Percentiles rank a stretch among this genome's conserved stretches.
These are phyloP conservation scores for Spondyliosoma cantharus DNA, from an alignment of 2,797 vertebrate species.

Conservation along the genomic window DNA sequence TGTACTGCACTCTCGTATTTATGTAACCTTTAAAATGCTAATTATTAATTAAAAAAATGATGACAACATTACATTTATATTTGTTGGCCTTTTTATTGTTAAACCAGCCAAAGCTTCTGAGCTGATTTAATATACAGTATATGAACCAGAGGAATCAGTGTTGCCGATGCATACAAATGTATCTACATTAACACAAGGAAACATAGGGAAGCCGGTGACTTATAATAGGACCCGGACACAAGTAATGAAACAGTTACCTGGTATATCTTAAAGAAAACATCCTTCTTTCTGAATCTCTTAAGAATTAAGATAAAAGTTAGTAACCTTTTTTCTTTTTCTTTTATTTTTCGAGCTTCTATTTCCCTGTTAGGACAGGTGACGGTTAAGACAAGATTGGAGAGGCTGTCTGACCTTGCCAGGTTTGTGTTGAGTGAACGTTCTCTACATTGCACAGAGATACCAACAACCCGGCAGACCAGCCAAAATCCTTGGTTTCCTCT, in stretches of 20 bases:
- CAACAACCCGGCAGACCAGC: background rate
- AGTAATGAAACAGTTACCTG: background rate
- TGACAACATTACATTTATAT: background rate
- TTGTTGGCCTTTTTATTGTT: slow-evolving; percentile 3
- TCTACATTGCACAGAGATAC: background rate
- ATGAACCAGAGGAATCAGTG: background rate
- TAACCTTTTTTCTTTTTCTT: background rate
- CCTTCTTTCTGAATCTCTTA: background rate
- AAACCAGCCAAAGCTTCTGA: background rate
- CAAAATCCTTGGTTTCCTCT: background rate
- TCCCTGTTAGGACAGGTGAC: slow-evolving; percentile 20
- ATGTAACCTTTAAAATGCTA: background rate
- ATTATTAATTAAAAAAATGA: background rate
- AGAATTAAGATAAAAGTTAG: background rate
- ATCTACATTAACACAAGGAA: too few relatives aligned
- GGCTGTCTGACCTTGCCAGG: slow-evolving; percentile 2
- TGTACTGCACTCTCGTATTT: background rate
- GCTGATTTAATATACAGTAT: background rate
- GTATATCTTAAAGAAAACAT: background rate
- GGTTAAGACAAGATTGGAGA: slow-evolving; percentile 14
- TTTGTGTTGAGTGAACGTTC: slow-evolving; percentile 9
- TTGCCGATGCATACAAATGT: background rate
- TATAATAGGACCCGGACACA: too few relatives aligned
- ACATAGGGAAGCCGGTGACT: too few relatives aligned
- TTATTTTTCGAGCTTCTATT: background rate